Base-by-base conservation (phyloP, 2,113 vertebrate genomes). In the Casuarius casuarius region DNA sequence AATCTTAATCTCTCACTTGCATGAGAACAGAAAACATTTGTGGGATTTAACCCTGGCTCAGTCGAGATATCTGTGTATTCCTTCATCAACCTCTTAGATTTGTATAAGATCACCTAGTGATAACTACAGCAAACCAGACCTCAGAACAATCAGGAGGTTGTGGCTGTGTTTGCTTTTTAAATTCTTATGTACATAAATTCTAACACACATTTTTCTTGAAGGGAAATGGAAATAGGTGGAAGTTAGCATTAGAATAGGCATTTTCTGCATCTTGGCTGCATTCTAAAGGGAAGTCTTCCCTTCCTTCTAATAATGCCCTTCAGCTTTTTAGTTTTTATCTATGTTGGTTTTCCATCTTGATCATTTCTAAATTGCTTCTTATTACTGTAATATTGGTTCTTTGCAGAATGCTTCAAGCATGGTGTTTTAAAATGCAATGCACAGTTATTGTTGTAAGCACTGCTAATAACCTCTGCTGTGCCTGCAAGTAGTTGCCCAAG, bases 321-420 rank as follows among this genome's bases (percentile, higher is more conserved):
- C 90, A 65, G 94, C 81, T 91, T 75, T 95, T 76, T 62, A 38
- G 31, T n/a, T 92, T 92, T 56, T 89, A 87, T 85, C 84, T 84
- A 12, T 65, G 72, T 90, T 88, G 84, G 58, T 85, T 94, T 96
- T 95, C 84, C 94, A 85, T 91, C 95, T 83, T 63, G 73, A 89
- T 94, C 1, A 89, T 84, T 94, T 94, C 44, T 92, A 95, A 94
- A 92, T 94, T 85, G 95, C 90, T 95, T 71, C 52, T 89, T 95
- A 70, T 91, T 97, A 91, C 87, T 49, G 52, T 87, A 68, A 70
- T 85, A 89, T 81, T 6, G 1, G 44, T 66, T 89, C 70, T 92
- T 85, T 84, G 46, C 58, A 79, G 62, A 92, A 72, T 0, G 49
- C 95, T 91, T 82, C 77, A 63, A 92, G 97, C 80, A 92, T 79